Evolutionary conservation across 2,113 vertebrate species (phyloP).

Genomic region (Chloropsis cyanopogon): DNA sequence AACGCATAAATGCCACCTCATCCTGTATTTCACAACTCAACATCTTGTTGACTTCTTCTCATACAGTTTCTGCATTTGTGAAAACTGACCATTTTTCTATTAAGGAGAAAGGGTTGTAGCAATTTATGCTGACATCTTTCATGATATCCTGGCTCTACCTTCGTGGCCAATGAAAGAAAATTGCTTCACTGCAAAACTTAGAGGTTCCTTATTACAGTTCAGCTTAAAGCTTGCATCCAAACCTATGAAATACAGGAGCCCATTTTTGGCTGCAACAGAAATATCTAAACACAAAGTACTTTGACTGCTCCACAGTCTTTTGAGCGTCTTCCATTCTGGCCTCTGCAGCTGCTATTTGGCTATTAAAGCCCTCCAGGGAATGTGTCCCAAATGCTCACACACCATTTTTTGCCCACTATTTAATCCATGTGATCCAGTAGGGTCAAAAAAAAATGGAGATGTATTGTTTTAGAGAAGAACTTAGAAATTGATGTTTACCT

Average conservation of each 20-base stretch:
- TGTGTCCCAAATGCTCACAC: neutral
- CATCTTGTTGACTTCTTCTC: neutral
- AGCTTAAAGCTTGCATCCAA: constrained; percentile 35
- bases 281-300: neutral
- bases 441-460: neutral
- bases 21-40: neutral
- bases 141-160: constrained; percentile 5
- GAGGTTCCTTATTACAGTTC: neutral
- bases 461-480: neutral
- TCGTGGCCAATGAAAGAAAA: constrained; percentile 34
- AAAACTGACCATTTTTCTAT: neutral
- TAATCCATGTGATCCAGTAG: neutral
- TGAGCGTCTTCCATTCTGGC: neutral
- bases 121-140: constrained; percentile 26
- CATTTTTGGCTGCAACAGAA: neutral
- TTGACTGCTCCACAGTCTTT: neutral
- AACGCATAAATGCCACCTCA: neutral
- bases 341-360: constrained; percentile 10
- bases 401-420: neutral
- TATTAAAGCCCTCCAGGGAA: neutral
- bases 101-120: neutral
- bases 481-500: neutral
- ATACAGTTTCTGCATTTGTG: neutral
- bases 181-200: constrained; percentile 5
- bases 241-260: neutral